phyloP scores from a whole-genome alignment of 2,888 invertebrate genomes.

The Acanthosepion lycidas region DNA sequence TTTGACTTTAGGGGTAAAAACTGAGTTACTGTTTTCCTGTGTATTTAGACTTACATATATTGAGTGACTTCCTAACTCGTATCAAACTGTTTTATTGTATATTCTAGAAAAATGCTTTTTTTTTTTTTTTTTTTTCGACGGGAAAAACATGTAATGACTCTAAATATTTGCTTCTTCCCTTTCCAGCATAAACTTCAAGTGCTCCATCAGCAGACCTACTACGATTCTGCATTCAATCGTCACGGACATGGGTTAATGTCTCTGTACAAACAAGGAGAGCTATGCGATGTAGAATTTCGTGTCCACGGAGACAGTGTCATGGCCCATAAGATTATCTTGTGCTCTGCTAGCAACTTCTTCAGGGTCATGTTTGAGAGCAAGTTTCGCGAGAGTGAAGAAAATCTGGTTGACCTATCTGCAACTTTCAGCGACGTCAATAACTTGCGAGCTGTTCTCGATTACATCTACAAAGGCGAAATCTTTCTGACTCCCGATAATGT shows the following conservation, averaged over 20 bases:
- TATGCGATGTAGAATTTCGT: slow-evolving; percentile 10
- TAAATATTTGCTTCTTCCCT: background rate
- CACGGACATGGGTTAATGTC: background rate
- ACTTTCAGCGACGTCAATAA: background rate
- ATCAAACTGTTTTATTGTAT: too few relatives aligned
- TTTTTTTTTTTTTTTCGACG: too few relatives aligned
- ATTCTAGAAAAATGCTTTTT: too few relatives aligned
- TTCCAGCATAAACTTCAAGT: background rate
- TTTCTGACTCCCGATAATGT: background rate
- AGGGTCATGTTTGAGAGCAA: background rate
- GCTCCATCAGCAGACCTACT: background rate
- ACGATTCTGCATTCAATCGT: background rate
- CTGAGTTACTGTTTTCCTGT: too few relatives aligned
- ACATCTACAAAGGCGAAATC: slow-evolving; percentile 38
- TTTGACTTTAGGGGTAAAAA: too few relatives aligned
- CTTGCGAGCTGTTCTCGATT: background rate
- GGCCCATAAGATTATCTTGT: slow-evolving; percentile 34
- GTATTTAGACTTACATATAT: too few relatives aligned
- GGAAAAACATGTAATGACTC: too few relatives aligned
- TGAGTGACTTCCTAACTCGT: too few relatives aligned
- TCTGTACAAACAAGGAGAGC: background rate
- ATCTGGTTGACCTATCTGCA: background rate
- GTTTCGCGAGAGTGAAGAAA: slow-evolving; percentile 13
- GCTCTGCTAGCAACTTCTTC: background rate
- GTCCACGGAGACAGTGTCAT: background rate